Evolutionary conservation across 2,888 invertebrate species (phyloP).

Genomic region (Eilema caniola): DNA sequence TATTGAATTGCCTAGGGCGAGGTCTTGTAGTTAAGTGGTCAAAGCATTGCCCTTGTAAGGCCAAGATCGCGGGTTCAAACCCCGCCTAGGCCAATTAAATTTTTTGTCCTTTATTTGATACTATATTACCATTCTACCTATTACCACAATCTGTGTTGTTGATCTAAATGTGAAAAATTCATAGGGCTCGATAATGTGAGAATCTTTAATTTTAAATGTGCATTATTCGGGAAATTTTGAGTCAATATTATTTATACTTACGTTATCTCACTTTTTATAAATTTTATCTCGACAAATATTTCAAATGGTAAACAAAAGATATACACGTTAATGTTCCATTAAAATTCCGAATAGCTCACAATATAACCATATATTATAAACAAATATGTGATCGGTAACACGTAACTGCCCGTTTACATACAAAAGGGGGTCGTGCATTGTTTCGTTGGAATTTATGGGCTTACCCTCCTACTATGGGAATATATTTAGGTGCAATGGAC

Average conservation of each 20-base stretch:
- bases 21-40: too few species aligned
- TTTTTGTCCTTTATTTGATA: too few species aligned
- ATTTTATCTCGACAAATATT: conserved; percentile 32
- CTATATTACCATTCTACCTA: too few species aligned
- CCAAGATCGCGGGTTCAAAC: too few species aligned
- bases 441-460: conserved; percentile 71
- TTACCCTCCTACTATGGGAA: conserved; percentile 39
- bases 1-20: too few species aligned
- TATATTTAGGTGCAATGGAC: conserved; percentile 31
- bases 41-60: too few species aligned
- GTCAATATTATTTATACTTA: not conserved
- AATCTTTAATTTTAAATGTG: not conserved
- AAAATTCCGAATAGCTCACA: conserved; percentile 42
- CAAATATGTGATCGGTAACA: conserved; percentile 70
- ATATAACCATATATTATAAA: conserved; percentile 54
- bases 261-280: conserved; percentile 7
- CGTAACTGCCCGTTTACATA: conserved; percentile 71
- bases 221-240: not conserved
- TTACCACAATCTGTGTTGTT: not conserved
- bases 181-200: not conserved
- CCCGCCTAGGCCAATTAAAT: too few species aligned
- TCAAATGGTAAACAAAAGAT: conserved; percentile 33
- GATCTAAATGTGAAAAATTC: not conserved
- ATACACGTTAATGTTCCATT: conserved; percentile 41
- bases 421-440: conserved; percentile 69